These are phyloP conservation scores for Scaptomyza cyrtandrae DNA, from an alignment of 2,888 invertebrate genomes.

Conservation along the genomic window DNA sequence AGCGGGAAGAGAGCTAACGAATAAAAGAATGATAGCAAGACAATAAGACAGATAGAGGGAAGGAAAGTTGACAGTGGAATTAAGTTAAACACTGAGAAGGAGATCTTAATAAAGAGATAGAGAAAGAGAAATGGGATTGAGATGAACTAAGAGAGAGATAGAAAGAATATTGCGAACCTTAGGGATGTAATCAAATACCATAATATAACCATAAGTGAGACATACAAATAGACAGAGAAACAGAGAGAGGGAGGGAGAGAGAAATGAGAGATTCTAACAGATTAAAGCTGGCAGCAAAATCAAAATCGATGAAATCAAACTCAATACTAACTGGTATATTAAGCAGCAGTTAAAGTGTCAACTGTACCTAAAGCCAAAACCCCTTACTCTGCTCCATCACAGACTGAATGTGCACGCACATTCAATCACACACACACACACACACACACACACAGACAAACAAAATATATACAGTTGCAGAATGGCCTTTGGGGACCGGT, in stretches of 20 bases:
- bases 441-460: slow-evolving; percentile 15
- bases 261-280: background rate
- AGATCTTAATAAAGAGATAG: too few species aligned
- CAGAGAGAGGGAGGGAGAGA: background rate
- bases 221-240: background rate
- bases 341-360: slow-evolving; percentile 71
- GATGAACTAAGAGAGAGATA: background rate
- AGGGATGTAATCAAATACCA: too few species aligned
- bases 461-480: slow-evolving; percentile 14
- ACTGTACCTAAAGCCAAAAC: slow-evolving; percentile 64
- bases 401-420: slow-evolving; percentile 17
- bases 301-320: slow-evolving; percentile 16
- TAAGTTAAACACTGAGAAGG: too few species aligned
- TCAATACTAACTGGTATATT: slow-evolving; percentile 55
- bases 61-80: too few species aligned
- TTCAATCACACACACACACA: slow-evolving; percentile 18
- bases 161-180: background rate
- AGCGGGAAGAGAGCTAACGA: too few species aligned
- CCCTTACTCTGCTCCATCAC: slow-evolving; percentile 11
- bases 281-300: slow-evolving; percentile 6
- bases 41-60: too few species aligned
- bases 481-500: slow-evolving; percentile 64
- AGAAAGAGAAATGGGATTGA: too few species aligned
- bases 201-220: too few species aligned
- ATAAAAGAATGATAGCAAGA: too few species aligned